Evolutionary conservation across 2,888 invertebrate species (phyloP).

Genomic region (Hydropsyche betteni): DNA sequence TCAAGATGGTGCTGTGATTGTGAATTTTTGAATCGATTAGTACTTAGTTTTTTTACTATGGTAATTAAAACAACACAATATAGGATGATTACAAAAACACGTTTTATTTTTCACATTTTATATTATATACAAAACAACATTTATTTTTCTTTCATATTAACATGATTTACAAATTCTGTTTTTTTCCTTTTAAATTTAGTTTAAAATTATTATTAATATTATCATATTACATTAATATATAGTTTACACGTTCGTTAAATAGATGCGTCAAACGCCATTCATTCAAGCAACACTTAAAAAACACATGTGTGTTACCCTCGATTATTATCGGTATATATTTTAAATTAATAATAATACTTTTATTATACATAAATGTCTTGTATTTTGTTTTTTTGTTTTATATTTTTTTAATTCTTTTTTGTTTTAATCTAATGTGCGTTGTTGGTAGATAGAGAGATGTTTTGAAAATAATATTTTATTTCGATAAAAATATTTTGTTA

Average conservation of each 20-base stretch:
- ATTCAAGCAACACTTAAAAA: constrained; percentile 48
- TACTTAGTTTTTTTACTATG: background rate
- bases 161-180: constrained; percentile 49
- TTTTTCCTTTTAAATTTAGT: constrained; percentile 23
- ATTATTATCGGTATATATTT: constrained; percentile 40
- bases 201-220: constrained; percentile 1
- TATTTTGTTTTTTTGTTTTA: constrained; percentile 41
- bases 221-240: constrained; percentile 16
- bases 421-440: constrained; percentile 51
- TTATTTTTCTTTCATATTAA: constrained; percentile 49
- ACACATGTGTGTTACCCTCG: constrained; percentile 36
- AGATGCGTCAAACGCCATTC: constrained; percentile 34
- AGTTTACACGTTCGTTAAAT: constrained; percentile 39
- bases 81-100: constrained; percentile 49
- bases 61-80: constrained; percentile 2
- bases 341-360: constrained; percentile 38
- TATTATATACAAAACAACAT: constrained; percentile 52
- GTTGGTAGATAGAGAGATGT: constrained; percentile 46
- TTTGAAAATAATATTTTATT: background rate
- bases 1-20: constrained; percentile 17
- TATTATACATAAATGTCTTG: constrained; percentile 39
- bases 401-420: constrained; percentile 51
- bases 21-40: background rate
- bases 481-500: background rate
- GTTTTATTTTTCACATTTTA: constrained; percentile 51